These are phyloP conservation scores for Prosopocoilus inquinatus DNA, from an alignment of 2,888 invertebrate species.

Conservation along the genomic window DNA sequence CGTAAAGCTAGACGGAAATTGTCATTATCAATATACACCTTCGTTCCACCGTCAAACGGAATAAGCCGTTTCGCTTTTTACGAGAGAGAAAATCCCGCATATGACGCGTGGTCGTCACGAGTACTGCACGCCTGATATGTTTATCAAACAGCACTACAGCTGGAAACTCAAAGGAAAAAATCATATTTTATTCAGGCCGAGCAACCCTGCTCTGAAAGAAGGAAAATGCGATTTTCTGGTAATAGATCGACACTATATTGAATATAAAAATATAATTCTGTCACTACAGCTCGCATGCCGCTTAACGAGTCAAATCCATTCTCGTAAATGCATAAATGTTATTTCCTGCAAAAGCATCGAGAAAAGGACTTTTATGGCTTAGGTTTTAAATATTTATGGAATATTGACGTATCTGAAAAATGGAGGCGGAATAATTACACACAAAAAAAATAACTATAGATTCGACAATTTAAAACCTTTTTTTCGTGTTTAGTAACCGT, in stretches of 20 bases:
- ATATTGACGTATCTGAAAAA: no score
- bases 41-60: conserved; percentile 3
- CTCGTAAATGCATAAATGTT: no score
- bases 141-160: conserved; percentile 21
- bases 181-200: conserved; percentile 28
- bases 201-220: conserved; percentile 25
- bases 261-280: no score
- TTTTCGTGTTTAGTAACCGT: no score
- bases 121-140: conserved; percentile 27
- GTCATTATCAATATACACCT: background rate
- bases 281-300: no score
- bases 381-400: no score
- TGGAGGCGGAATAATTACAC: no score
- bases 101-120: conserved; percentile 28
- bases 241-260: conserved; percentile 5
- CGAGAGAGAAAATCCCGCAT: conserved; percentile 22
- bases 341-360: no score
- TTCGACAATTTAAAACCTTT: no score
- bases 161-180: conserved; percentile 10
- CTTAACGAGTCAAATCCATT: no score
- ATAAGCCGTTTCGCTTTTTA: conserved; percentile 26
- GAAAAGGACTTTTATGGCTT: no score
- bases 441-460: no score
- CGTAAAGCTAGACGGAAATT: background rate
- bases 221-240: conserved; percentile 28